These are phyloP conservation scores for Drosophila azteca DNA, from an alignment of 1,140 invertebrate genomes.

Conservation along the genomic window DNA sequence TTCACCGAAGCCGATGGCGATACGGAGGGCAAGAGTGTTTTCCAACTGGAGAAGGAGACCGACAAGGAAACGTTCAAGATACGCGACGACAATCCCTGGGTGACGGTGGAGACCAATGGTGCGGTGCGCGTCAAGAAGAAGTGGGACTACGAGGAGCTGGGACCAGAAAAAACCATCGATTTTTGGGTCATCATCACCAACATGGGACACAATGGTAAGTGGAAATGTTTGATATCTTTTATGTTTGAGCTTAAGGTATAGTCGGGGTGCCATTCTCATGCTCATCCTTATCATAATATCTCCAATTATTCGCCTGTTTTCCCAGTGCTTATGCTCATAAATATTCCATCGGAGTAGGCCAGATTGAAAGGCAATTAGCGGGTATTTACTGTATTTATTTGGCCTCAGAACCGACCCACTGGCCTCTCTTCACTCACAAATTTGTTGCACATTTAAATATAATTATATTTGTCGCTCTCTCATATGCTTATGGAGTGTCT, in stretches of 20 bases:
- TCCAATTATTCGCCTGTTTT: not conserved
- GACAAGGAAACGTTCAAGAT: constrained; percentile 97
- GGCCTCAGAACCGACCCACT: constrained; percentile 10
- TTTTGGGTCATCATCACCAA: constrained; percentile 98
- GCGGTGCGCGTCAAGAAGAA: constrained; percentile 96
- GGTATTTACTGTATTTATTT: constrained; percentile 14
- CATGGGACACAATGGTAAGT: constrained; percentile 92
- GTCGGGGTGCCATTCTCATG: no score
- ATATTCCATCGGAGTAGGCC: not conserved
- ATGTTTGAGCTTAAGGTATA: not conserved
- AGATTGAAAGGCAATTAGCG: constrained; percentile 27
- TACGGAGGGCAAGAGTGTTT: constrained; percentile 93
- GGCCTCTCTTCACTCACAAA: constrained; percentile 35
- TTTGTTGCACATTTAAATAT: constrained; percentile 39
- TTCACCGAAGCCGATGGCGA: constrained; percentile 96
- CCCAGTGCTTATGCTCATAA: not conserved
- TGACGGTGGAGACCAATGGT: constrained; percentile 95
- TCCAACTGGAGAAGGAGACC: constrained; percentile 95
- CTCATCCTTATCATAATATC: no score
- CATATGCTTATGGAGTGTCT: not conserved
- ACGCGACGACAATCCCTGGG: constrained; percentile 96
- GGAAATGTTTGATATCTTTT: no score
- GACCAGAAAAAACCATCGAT: constrained; percentile 97
- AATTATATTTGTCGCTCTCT: constrained; percentile 24
- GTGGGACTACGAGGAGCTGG: constrained; percentile 98